Base-by-base conservation (phyloP, 1,140 invertebrate species). In the Microvelia longipes region DNA sequence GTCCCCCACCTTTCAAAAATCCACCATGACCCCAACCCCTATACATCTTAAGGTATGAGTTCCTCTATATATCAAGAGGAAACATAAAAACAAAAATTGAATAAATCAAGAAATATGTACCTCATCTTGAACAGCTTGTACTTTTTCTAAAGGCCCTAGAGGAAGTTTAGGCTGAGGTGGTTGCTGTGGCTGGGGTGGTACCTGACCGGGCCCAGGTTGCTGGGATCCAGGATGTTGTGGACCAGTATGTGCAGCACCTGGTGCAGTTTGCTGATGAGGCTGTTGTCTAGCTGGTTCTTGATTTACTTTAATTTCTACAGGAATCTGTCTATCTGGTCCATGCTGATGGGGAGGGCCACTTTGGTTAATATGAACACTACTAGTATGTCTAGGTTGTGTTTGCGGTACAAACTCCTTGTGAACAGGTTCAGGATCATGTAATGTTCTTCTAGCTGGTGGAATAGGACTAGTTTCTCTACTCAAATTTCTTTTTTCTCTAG, bases 91-190 rank as follows among this genome's bases (percentile, higher is more conserved):
- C n/a, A n/a, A n/a, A n/a, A n/a, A n/a, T n/a, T n/a, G n/a, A n/a
- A n/a, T n/a, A n/a, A n/a, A n/a, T n/a, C n/a, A n/a, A n/a, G n/a
- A n/a, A n/a, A n/a, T 85, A 28, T 90, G 83, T 0, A 94, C 89
- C 74, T 94, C 91, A 25, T 87, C 85, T 76, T 92, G 86, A 64
- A 96, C 89, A 28, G 82, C 80, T 71, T 91, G 86, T 28, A 96
- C 93, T 77, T 86, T 86, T 68, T 89, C 87, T 68, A 94, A 83
- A 1, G 89, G 87, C 77, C 89, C 87, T 14, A 2, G 27, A 50
- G 86, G 85, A 0, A 83, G 83, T 15, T 81, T 64, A 1, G 63
- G 67, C 29, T 61, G 71, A 24, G 68, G 24, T 35, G 28, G 68
- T 15, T 14, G 81, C 70, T 78, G 78, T 30, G 76, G 78, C 64